Base-by-base conservation (phyloP, 2,113 vertebrate genomes). In the Rhinichthys klamathensis region DNA sequence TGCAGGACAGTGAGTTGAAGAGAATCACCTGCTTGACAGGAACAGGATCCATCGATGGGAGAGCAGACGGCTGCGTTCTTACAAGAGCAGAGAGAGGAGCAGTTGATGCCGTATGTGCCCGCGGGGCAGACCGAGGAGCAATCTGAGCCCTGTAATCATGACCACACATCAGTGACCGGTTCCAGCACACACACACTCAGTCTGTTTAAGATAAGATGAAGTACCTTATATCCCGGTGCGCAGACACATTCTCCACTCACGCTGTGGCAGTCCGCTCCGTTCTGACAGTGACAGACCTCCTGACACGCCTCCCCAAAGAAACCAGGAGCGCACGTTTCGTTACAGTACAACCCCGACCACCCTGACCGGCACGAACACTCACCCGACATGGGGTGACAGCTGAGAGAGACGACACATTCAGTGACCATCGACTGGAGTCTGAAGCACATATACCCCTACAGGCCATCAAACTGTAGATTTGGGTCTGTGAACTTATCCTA, bases 341-440 rank as follows among this genome's bases (percentile, higher is more conserved):
- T 98, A 92, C 98, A 99, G 94, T 97, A 98, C 30, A 99, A 96
- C 35, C 98, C 98, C 4, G 98, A 96, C 97, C 97, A 97, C 84
- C 98, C 98, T 0, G 96, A 93, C 89, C 92, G 93, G 92, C 98
- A 99, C 60, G 93, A 93, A 86, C 98, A 99, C 91, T 98, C 97
- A 32, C 98, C 98, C 90, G 97, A 97, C 96, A 98, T 96, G 15
- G 98, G 98, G 89, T 99, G 98, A 93, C 98, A 99, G 95, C 98
- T 99, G 95, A 87, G 56, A 70, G 7, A 81, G 13, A 80, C 12
- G 18, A 8, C 54, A 56, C 18, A 56, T 23, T 56, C 54, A 56
- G 18, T 8, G 21, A 56, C 18, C 18, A 56, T 56, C 54, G 21
- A 56, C 21, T 56, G 18, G 54, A 23, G 54, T 56, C 18, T 51